Conservation (phyloP, 2,797 vertebrate genomes). For the Dendrocincla fuliginosa region DNA sequence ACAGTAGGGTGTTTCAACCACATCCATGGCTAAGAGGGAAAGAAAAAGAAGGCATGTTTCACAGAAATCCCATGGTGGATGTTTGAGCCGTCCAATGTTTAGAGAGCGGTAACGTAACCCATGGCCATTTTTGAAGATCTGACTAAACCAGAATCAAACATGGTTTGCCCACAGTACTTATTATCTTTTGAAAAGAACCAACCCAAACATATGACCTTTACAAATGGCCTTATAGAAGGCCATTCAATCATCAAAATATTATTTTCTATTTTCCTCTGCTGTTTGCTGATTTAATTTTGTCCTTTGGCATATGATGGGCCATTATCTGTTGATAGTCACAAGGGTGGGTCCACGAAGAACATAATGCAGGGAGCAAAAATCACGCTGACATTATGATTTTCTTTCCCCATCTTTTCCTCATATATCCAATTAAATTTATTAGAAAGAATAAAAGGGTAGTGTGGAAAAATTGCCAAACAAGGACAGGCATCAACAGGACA, state of each 20-base stretch:
- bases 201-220: background rate
- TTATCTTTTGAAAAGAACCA: background rate
- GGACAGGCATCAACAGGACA: background rate
- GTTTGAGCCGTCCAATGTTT: conserved; percentile 37
- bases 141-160: background rate
- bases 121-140: background rate
- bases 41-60: conserved; percentile 33
- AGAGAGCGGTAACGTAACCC: background rate
- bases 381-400: background rate
- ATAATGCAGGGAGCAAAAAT: background rate
- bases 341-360: background rate
- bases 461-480: conserved; percentile 46
- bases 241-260: background rate
- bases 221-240: background rate
- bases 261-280: background rate
- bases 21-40: conserved; percentile 4
- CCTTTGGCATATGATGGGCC: background rate
- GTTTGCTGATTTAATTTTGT: background rate
- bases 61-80: background rate
- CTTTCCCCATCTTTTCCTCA: background rate
- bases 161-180: background rate
- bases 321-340: background rate
- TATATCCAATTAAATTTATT: background rate
- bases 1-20: conserved; percentile 7
- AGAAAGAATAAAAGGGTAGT: background rate